phyloP scores from a whole-genome alignment of 2,797 vertebrate species.

The Monodelphis domestica region DNA sequence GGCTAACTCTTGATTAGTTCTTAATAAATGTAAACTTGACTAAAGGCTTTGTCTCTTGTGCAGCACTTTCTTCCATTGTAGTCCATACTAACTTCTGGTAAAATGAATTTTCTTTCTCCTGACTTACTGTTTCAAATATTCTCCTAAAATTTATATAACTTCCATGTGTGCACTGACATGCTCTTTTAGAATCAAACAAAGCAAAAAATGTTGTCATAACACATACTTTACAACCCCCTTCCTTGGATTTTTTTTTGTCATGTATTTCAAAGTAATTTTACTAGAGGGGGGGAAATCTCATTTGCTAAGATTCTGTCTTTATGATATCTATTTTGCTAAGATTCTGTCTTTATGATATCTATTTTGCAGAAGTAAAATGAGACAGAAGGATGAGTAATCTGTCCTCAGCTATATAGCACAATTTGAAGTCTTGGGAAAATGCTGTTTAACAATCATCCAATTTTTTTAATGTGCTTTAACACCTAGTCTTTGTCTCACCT shows the following conservation, averaged over 20 bases:
- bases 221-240: constrained; percentile 44
- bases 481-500: background rate
- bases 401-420: constrained; percentile 14
- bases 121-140: constrained; percentile 19
- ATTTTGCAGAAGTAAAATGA: constrained; percentile 25
- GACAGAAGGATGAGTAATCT: background rate
- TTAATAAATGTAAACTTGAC: background rate
- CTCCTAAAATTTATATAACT: constrained; percentile 59
- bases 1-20: background rate
- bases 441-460: constrained; percentile 25
- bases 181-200: constrained; percentile 33
- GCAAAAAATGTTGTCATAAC: constrained; percentile 26
- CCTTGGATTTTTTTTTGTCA: constrained; percentile 34
- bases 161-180: background rate
- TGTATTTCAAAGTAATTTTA: constrained; percentile 48
- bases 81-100: background rate
- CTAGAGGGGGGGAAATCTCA: background rate
- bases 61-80: background rate
- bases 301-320: background rate
- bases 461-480: constrained; percentile 19
- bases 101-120: constrained; percentile 42
- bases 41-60: background rate
- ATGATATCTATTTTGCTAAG: background rate
- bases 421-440: constrained; percentile 5
- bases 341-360: background rate